Base-by-base conservation (phyloP, 2,888 invertebrate species). In the Oligia fasciuncula region DNA sequence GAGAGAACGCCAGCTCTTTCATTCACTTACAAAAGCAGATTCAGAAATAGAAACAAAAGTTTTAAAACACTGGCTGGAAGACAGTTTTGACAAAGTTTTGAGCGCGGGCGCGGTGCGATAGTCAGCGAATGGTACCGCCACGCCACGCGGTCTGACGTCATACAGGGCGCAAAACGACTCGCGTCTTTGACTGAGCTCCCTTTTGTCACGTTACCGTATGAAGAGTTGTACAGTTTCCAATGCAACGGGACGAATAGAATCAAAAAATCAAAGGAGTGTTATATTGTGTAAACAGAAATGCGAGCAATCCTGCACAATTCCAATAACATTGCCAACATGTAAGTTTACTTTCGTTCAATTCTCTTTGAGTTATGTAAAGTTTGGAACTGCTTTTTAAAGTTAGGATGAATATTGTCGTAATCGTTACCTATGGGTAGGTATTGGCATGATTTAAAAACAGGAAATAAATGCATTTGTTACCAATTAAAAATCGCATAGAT, bases 141-240 rank as follows among this genome's bases (percentile, higher is more conserved):
- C 75, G 35, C 40, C 54, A 29, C 63, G 60, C 29, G 73, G 72
- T 76, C 40, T 79, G 81, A 89, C 89, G 88, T 88, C 88, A 91
- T 86, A 86, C 85, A 62, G 46, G 85, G 88, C 90, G 88, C 86
- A 75, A 88, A 88, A 86, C 66, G 78, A 72, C 80, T 81, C 72
- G 82, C 89, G 89, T 89, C 92, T 93, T 93, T 93, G 92, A 91
- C 85, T 84, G 74, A 85, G 77, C 79, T 73, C 81, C 76, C 91
- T 91, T 92, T 94, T 94, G 91, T 93, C 88, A 90, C 90, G 82
- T 88, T 89, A 84, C 87, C 89, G 84, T 91, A 87, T 87, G 83
- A 89, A 83, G 84, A 91, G 89, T 89, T 91, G 86, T 88, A 85
- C 60, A 84, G 83, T 83, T 90, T 86, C 35, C 88, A 87, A 88